Conservation (phyloP, 2,113 vertebrate genomes). For the Erpornis zantholeuca region DNA sequence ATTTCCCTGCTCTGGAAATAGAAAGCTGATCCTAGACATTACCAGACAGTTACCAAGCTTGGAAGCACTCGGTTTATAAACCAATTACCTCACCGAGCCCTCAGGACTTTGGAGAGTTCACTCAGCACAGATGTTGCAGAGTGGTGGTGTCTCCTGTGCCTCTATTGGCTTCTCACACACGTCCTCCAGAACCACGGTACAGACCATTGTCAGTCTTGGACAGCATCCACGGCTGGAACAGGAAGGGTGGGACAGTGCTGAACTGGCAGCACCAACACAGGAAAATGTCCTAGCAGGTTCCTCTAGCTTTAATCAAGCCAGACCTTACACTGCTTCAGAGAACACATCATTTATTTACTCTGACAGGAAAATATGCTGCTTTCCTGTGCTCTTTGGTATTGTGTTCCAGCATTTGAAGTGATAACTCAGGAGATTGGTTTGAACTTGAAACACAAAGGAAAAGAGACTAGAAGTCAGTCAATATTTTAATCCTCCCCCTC, state of each 20-base stretch:
- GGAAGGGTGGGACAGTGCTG: background rate
- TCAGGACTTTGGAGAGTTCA: background rate
- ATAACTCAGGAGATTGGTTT: background rate
- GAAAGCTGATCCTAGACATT: background rate
- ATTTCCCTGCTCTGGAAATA: constrained; percentile 28
- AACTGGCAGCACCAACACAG: background rate
- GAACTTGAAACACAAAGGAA: background rate
- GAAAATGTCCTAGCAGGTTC: background rate
- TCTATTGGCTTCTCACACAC: background rate
- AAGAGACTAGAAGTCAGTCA: background rate
- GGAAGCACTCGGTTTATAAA: background rate
- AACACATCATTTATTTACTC: background rate
- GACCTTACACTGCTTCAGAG: background rate
- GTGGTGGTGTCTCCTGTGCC: background rate
- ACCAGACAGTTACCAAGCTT: constrained; percentile 30
- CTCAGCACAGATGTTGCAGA: background rate
- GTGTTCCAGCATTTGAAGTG: background rate
- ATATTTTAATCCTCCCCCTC: background rate
- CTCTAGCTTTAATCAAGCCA: background rate
- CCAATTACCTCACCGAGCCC: background rate
- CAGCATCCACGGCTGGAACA: background rate
- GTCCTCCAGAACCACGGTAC: background rate
- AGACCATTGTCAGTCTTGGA: background rate
- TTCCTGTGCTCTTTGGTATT: background rate
- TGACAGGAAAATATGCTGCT: background rate